Conservation (phyloP, 2,113 vertebrate species). For the Erythrocercus mccallii region DNA sequence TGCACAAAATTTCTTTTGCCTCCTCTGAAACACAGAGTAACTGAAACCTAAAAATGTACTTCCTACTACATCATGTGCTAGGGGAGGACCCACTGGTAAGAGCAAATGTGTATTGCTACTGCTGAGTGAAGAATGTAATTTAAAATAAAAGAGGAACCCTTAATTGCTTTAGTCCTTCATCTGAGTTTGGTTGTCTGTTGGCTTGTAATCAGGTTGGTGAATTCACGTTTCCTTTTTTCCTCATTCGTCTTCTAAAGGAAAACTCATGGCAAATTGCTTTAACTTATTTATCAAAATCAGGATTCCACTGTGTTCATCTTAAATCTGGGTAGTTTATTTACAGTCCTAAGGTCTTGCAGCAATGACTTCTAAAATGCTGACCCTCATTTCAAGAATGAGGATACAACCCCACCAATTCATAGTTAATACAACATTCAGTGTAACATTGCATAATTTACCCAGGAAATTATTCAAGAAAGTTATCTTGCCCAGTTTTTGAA, state of each 20-base stretch:
- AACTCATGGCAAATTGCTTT: background rate
- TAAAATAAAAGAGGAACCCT: background rate
- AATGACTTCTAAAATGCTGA: background rate
- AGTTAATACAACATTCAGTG: background rate
- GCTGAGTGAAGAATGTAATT: background rate
- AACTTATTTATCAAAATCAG: background rate
- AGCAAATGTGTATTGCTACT: background rate
- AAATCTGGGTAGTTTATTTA: background rate
- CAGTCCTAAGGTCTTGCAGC: background rate
- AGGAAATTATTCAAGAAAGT: background rate
- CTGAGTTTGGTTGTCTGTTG: background rate
- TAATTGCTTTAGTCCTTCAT: background rate
- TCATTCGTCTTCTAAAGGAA: background rate
- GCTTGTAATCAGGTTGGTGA: background rate
- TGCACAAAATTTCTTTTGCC: background rate
- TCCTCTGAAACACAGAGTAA: background rate
- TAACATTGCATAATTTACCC: background rate
- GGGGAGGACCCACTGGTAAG: background rate
- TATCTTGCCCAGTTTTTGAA: background rate
- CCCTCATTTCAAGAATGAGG: background rate
- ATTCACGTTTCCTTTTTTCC: background rate
- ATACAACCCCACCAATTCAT: background rate
- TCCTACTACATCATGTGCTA: rapidly evolving
- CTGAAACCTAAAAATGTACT: background rate
- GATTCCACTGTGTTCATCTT: background rate